Base-by-base conservation (phyloP, 1,140 invertebrate species). In the Sipha flava region DNA sequence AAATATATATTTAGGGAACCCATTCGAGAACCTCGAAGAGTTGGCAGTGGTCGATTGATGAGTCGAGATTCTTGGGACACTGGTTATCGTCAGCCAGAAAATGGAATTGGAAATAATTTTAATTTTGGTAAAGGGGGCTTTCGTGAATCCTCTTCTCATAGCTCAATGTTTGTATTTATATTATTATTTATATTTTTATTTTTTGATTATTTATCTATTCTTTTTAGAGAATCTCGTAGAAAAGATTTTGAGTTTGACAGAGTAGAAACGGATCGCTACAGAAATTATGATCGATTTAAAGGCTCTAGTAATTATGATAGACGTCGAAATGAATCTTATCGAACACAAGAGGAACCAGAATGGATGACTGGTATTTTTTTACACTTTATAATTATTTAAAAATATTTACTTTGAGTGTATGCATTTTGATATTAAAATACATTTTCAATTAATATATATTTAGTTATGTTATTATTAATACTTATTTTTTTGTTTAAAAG, bases 21-120 rank as follows among this genome's bases (percentile, higher is more conserved):
- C 21, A 40, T 77, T 62, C 79, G 81, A n/a, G 70, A 62, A 59
- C 31, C 66, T 40, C 87, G 92, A 23, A 89, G 91, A 81, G 93
- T 94, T 83, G 92, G 92, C 2, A 93, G 92, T 82, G 92, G 92
- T 1, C 89, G 93, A 7, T 92, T 94, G 70, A 87, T 93, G 82
- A 88, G 89, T 77, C 89, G 91, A 62, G 90, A 64, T 82, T 85
- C 88, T 64, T 85, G 88, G 73, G 73, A 77, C 7, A 40, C 73
- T 77, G 52, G 73, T 40, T 77, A 43, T 59, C 73, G 73, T 77
- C 73, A 54, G 16, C 14, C 47, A 43, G 73, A 77, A 57, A 77
- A 77, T 57, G 73, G 73, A 37, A 77, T 59, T 9, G 14, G 31
- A 45, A 77, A 77, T 54, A 75, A 57, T 77, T 77, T 43, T 6